A percentile compares a stretch with the other conserved stretches of the same genome.
phyloP scores from a whole-genome alignment of 2,797 vertebrate species.

The Mormyrops boulengeri region DNA sequence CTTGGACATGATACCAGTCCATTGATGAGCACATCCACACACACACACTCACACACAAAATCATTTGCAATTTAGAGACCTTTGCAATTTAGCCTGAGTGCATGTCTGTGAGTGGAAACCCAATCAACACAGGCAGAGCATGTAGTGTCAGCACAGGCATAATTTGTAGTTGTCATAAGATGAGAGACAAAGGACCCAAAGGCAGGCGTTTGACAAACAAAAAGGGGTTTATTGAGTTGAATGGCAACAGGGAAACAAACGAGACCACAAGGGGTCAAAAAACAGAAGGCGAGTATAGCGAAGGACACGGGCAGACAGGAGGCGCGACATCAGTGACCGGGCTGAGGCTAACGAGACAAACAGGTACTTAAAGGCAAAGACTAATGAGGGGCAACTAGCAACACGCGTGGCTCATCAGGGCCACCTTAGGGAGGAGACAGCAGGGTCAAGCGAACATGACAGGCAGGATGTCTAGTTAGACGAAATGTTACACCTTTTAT shows the following conservation, averaged over 20 bases:
- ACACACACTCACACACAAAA: background rate
- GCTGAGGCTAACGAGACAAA: background rate
- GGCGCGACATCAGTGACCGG: background rate
- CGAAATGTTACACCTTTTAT: background rate
- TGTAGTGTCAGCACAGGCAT: background rate
- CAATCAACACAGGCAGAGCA: background rate
- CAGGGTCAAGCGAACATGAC: background rate
- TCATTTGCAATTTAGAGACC: background rate
- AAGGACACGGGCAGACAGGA: no score
- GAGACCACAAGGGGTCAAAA: background rate
- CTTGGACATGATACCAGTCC: background rate
- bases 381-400: background rate
- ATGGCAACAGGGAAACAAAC: background rate
- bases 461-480: background rate
- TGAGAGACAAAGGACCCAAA: background rate
- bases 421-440: background rate
- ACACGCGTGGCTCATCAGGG: background rate
- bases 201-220: background rate
- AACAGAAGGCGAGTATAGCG: background rate
- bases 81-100: background rate
- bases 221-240: background rate
- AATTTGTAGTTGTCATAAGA: background rate
- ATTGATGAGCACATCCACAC: background rate
- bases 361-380: background rate
- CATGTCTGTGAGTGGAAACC: background rate